Evolutionary conservation across 2,888 invertebrate species (phyloP), one percentile per base, ranked within the genome.

Genomic region (Rutpela maculata): DNA sequence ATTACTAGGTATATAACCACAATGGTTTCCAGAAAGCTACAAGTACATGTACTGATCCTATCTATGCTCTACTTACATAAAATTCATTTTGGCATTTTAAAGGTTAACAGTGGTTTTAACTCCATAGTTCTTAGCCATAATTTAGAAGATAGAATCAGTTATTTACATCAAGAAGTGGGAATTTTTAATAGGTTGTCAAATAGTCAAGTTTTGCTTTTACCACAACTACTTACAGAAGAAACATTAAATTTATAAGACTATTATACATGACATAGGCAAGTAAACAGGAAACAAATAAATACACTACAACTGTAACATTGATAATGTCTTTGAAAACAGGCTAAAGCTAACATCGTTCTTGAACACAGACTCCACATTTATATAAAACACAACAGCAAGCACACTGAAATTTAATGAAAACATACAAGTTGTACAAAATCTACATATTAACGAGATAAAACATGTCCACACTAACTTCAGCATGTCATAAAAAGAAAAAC

Each of bases 191-290:
- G 43, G 43, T 43, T 43, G 43, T 43, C 43, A 11, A 38, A 11
- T 11, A 43, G 43, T 15, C 15, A 4, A 43, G 11, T 43, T 43
- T 43, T 15, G 43, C 43, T 43, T 15, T 43, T 43, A 43, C 15
- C 15, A 43, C 43, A 43, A 43, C 15, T 43, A 43, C 43, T 43
- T 43, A 2, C 43, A 43, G 15, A 15, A 0, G 7, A 43, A 43
- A 43, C 43, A 15, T 12, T 12, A 43, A 11, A 1, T 15, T 15
- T 11, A 43, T 43, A 43, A 12, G 43, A 43, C 43, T 1, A 43
- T 12, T 7, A 43, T 19, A 66, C 17, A 55, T 55, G 26, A 67
- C 55, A 55, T 55, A 55, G 67, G 56, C 56, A 68, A 56, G 56
- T 31, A 17, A 57, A 68, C 22, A 67, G 22, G 3, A 56, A 56